phyloP scores from a whole-genome alignment of 1,140 invertebrate species.

The Nasonia longicornis region DNA sequence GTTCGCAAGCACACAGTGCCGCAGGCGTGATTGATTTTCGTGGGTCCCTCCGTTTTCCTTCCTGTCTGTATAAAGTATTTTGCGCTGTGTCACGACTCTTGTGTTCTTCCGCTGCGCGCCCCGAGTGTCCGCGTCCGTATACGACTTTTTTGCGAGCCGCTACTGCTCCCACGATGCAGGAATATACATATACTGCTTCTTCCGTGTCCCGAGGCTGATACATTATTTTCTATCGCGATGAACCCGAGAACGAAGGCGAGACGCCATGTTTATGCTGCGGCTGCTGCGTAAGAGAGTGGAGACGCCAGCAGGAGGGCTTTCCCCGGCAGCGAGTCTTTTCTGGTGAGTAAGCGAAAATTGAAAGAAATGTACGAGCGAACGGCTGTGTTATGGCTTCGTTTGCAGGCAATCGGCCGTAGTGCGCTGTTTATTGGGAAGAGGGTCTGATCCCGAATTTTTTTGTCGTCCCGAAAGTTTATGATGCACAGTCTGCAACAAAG shows the following conservation, averaged over 20 bases:
- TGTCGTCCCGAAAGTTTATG: background rate
- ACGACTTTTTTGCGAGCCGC: background rate
- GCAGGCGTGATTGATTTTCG: slow-evolving; percentile 40
- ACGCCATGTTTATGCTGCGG: background rate
- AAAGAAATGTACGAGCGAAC: slow-evolving; percentile 1
- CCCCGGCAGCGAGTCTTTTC: background rate
- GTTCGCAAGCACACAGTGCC: background rate
- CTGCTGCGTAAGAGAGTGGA: background rate
- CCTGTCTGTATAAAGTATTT: background rate
- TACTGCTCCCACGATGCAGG: no score
- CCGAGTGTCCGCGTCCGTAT: background rate
- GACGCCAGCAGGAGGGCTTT: background rate
- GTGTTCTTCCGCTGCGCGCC: background rate
- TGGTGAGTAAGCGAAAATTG: slow-evolving; percentile 25
- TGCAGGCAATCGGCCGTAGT: background rate
- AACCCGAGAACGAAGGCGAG: background rate
- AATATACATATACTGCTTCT: background rate
- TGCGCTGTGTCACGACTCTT: background rate
- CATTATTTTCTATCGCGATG: slow-evolving; percentile 30
- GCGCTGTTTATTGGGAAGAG: background rate
- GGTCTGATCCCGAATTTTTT: background rate
- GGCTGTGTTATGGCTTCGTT: background rate
- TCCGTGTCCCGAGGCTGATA: slow-evolving; percentile 4
- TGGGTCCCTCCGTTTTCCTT: background rate
- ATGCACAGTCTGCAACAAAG: background rate